Evolutionary conservation across 2,113 vertebrate genomes (phyloP).

Genomic region (Probosciger aterrimus): DNA sequence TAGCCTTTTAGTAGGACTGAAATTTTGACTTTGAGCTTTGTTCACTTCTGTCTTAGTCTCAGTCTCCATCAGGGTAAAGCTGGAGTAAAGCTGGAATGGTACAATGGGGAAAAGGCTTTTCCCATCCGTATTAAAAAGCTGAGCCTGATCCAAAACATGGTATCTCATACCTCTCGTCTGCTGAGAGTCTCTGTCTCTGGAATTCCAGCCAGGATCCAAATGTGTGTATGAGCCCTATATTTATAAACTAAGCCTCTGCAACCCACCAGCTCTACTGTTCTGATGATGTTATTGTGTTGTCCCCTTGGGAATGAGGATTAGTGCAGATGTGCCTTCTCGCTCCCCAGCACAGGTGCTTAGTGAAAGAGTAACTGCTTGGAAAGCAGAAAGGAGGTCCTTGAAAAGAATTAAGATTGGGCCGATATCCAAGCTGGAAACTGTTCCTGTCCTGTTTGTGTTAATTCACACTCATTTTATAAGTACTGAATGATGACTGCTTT

Average conservation of each 20-base stretch:
- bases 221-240: not conserved
- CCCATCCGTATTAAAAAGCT: not conserved
- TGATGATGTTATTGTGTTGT: not conserved
- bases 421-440: conserved; percentile 2
- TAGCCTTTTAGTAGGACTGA: not conserved
- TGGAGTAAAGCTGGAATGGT: not conserved
- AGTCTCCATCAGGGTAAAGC: not conserved
- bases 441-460: not conserved
- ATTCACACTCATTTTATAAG: not conserved
- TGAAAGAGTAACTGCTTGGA: conserved; percentile 33
- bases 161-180: not conserved
- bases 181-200: not conserved
- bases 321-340: not conserved
- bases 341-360: conserved; percentile 29
- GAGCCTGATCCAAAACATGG: not conserved
- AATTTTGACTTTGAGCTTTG: not conserved
- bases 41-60: not conserved
- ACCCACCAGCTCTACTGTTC: not conserved
- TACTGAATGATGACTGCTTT: not conserved
- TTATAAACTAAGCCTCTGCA: not conserved
- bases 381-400: not conserved
- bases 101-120: not conserved
- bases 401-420: conserved; percentile 32
- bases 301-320: conserved; percentile 43
- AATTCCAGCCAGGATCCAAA: not conserved